Evolutionary conservation across 2,113 vertebrate species (phyloP).

Genomic region (Cyrtonyx montezumae): DNA sequence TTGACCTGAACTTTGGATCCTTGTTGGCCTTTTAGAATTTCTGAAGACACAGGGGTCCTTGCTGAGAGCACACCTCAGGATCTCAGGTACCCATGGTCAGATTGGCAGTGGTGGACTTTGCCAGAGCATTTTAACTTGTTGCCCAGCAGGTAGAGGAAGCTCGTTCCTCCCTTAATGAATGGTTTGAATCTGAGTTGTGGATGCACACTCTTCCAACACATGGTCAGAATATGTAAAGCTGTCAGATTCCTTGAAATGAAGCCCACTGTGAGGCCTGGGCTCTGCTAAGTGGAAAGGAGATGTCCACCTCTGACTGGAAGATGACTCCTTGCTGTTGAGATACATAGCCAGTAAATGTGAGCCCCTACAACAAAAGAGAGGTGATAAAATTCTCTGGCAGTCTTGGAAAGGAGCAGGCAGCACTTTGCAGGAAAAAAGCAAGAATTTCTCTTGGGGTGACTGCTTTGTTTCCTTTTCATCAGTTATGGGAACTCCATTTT

Average conservation of each 20-base stretch:
- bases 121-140: not conserved
- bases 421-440: not conserved
- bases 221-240: not conserved
- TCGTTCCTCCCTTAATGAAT: not conserved
- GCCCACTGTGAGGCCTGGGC: not conserved
- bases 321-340: not conserved
- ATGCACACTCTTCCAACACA: not conserved
- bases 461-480: not conserved
- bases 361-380: not conserved
- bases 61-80: not conserved
- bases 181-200: not conserved
- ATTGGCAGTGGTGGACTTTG: not conserved
- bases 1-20: not conserved
- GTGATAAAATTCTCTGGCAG: not conserved
- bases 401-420: not conserved
- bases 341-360: not conserved
- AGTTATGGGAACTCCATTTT: accelerated
- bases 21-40: not conserved
- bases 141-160: not conserved
- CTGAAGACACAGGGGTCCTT: not conserved
- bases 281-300: not conserved
- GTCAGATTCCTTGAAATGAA: not conserved
- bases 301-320: not conserved
- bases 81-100: accelerated
- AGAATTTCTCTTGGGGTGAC: not conserved